phyloP scores from a whole-genome alignment of 2,113 vertebrate species.

The Malurus elegans region DNA sequence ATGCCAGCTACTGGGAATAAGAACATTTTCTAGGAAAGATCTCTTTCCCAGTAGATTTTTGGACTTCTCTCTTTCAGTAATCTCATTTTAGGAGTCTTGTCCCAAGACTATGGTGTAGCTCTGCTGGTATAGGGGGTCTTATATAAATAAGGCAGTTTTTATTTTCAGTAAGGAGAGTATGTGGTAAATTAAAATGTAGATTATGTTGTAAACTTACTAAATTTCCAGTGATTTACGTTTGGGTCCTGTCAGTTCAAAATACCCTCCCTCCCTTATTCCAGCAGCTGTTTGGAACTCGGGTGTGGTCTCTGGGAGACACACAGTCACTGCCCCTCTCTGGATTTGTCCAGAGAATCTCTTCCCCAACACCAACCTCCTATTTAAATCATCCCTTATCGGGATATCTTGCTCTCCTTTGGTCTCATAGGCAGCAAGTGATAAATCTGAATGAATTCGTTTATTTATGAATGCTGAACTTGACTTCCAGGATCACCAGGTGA shows the following conservation, averaged over 20 bases:
- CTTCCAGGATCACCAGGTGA: not conserved
- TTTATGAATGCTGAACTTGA: not conserved
- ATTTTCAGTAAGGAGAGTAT: not conserved
- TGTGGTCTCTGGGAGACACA: not conserved
- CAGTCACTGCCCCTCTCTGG: not conserved
- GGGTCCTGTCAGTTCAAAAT: not conserved
- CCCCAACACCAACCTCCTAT: not conserved
- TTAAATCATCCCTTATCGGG: not conserved
- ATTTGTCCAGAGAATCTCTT: not conserved
- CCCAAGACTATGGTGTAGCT: not conserved
- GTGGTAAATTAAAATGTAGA: not conserved
- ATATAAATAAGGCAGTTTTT: not conserved
- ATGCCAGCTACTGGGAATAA: not conserved
- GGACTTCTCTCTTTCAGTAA: not conserved
- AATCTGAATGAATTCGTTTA: not conserved
- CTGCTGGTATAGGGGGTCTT: not conserved
- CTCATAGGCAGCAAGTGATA: not conserved
- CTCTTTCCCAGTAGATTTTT: not conserved
- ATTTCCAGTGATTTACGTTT: not conserved
- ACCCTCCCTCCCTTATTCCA: not conserved
- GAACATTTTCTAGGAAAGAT: not conserved
- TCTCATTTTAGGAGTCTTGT: not conserved
- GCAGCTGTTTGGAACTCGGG: not conserved
- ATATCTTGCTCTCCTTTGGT: not conserved
- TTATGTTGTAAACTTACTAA: not conserved